Conservation (phyloP, 2,797 vertebrate species). For the Anguilla anguilla region DNA sequence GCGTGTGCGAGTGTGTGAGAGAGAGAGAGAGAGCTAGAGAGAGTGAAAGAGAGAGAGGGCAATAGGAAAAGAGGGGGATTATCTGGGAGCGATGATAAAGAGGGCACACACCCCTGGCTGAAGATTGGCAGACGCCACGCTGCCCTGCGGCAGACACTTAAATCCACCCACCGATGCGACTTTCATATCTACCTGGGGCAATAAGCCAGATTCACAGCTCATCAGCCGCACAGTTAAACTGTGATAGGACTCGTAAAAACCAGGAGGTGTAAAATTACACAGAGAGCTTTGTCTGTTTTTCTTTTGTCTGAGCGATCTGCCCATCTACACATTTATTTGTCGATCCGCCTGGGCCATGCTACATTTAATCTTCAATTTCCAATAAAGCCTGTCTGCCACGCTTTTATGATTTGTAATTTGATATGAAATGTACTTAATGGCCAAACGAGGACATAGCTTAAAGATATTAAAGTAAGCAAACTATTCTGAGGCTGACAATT, state of each 20-base stretch:
- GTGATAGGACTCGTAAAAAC: constrained; percentile 21
- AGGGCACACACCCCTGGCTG: constrained; percentile 16
- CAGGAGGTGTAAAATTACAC: constrained; percentile 30
- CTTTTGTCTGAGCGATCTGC: constrained; percentile 18
- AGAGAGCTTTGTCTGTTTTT: background rate
- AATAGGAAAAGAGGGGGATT: constrained; percentile 37
- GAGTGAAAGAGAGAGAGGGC: background rate
- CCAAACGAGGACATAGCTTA: constrained; percentile 13
- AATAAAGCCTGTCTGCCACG: constrained; percentile 20
- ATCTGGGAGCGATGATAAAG: constrained; percentile 38
- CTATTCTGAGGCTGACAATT: background rate
- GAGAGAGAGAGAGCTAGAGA: constrained; percentile 14
- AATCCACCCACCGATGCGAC: background rate
- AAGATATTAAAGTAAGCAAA: background rate
- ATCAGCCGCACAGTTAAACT: constrained; percentile 15
- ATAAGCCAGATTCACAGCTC: constrained; percentile 21
- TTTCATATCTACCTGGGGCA: constrained; percentile 15
- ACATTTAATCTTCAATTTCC: constrained; percentile 28
- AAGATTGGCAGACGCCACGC: constrained; percentile 17
- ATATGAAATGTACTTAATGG: constrained; percentile 4
- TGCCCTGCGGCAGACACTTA: background rate
- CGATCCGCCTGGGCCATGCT: constrained; percentile 9
- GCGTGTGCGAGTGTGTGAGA: background rate
- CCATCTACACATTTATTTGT: background rate
- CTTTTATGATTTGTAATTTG: constrained; percentile 22